Evolutionary conservation across 2,797 vertebrate species (phyloP).

Genomic region (Gastrophryne carolinensis): DNA sequence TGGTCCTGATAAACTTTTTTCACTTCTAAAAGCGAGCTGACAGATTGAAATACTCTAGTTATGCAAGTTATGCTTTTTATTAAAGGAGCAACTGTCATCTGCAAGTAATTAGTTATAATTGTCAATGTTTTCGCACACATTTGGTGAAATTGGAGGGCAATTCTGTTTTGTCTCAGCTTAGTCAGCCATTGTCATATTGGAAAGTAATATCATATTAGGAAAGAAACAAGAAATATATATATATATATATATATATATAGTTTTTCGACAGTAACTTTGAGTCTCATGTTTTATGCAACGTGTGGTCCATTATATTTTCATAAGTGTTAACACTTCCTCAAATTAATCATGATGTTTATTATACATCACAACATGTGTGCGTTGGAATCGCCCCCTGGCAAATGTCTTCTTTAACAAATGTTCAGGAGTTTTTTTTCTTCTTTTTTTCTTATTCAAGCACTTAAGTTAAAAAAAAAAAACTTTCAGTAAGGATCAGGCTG

Average conservation of each 20-base stretch:
- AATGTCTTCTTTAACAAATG: too few species aligned
- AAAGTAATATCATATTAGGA: neutral
- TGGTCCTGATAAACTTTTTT: neutral
- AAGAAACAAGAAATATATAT: neutral
- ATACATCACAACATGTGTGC: neutral
- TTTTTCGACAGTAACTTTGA: neutral
- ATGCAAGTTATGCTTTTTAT: slow-evolving; percentile 25
- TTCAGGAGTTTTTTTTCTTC: too few species aligned
- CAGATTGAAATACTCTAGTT: slow-evolving; percentile 30
- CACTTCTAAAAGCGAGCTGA: slow-evolving; percentile 15
- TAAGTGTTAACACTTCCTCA: neutral
- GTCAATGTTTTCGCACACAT: slow-evolving; percentile 40
- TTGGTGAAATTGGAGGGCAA: slow-evolving; percentile 16
- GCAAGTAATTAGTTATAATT: slow-evolving; percentile 44
- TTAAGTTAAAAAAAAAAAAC: neutral
- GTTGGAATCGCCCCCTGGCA: neutral
- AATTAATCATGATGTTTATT: neutral
- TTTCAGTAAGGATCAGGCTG: too few species aligned
- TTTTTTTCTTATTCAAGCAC: neutral
- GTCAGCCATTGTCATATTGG: slow-evolving; percentile 3
- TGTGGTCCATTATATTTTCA: neutral
- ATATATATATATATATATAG: too few species aligned
- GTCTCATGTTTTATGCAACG: neutral
- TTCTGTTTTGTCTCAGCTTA: slow-evolving; percentile 30
- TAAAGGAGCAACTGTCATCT: slow-evolving; percentile 36